Base-by-base conservation (phyloP, 2,113 vertebrate species). In the Notothenia rossii region DNA sequence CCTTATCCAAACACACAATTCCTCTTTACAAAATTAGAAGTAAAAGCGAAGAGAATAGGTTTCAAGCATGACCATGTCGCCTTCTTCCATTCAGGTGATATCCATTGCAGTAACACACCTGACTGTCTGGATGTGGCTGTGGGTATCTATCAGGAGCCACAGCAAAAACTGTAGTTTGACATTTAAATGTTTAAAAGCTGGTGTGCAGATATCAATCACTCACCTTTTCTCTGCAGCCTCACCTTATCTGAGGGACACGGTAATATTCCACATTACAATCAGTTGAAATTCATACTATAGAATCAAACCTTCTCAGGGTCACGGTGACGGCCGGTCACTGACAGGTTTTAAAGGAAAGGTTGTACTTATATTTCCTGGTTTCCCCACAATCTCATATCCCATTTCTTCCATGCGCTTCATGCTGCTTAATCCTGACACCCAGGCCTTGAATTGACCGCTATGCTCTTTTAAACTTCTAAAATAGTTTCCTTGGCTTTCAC, bases 291-390 rank as follows among this genome's bases (percentile, higher is more conserved):
- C 15, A 66, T 65, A 70, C 36, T 54, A 66, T 17, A 72, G 77
- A 76, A 73, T 75, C 51, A 72, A 63, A 75, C 78, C 43, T 70
- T 62, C 50, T 59, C 58, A 15, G 51, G 60, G 50, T 68, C 46
- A 9, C 33, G 7, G 6, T 40, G 54, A 70, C 15, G 12, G 59
- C 75, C 7, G 14, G 49, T 65, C 25, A 59, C 53, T 40, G 67
- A 83, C 78, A 81, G 62, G 45, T 82, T 72, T 84, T 60, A 56
- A 53, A 56, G 59, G n/a, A 79, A 53, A 43, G 64, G 50, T 45
- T 48, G 0, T 56, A 45, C 49, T 50, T 65, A 51, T 62, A 59
- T 25, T 40, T 60, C 40, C 66, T 66, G 48, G 49, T 63, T 83
- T 85, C 61, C 49, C 18, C 18, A 17, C 17, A 48, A 48, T 60